Evolutionary conservation across 2,113 vertebrate genomes (phyloP).

Genomic region (Ammodytes marinus): DNA sequence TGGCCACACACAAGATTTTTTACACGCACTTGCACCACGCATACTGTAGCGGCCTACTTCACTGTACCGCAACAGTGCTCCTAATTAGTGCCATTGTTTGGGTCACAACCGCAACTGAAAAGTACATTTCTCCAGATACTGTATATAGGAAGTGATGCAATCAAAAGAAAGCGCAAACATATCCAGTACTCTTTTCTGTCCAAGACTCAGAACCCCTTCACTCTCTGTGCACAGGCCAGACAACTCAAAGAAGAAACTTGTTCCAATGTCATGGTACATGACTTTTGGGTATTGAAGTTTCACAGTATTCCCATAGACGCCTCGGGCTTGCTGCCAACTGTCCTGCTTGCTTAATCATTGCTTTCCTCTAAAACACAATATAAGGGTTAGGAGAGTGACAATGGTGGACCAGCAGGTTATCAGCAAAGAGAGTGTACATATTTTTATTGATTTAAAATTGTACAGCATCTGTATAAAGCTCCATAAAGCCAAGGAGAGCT

Average conservation of each 20-base stretch:
- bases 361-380: background rate
- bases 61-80: background rate
- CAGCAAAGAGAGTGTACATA: background rate
- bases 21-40: background rate
- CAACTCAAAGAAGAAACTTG: constrained; percentile 23
- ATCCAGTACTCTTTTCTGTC: constrained; percentile 17
- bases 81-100: constrained; percentile 27
- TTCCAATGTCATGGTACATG: background rate
- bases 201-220: constrained; percentile 13
- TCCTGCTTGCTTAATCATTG: background rate
- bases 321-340: background rate
- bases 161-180: constrained; percentile 37
- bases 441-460: background rate
- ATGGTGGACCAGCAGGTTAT: background rate
- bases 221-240: constrained; percentile 9
- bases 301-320: background rate
- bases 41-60: background rate
- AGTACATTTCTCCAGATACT: constrained; percentile 14
- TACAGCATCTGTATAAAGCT: background rate
- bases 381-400: background rate
- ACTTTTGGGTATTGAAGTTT: constrained; percentile 31
- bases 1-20: background rate
- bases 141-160: constrained; percentile 57
- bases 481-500: background rate
- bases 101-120: constrained; percentile 22